A percentile compares a stretch with the other conserved stretches of the same genome.
These are phyloP conservation scores for Cosmopolites sordidus DNA, from an alignment of 2,888 invertebrate species.

Conservation along the genomic window DNA sequence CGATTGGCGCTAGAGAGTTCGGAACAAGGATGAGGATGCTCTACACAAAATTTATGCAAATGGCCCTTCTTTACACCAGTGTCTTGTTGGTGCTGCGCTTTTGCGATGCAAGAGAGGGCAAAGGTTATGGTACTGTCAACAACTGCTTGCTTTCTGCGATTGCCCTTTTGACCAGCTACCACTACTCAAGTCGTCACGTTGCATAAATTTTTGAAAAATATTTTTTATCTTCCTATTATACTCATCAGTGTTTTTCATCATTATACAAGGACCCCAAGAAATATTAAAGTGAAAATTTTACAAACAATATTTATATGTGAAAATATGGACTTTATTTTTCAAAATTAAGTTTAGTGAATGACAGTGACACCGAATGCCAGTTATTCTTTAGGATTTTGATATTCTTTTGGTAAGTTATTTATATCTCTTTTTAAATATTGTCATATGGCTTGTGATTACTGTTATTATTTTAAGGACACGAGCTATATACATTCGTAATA, in stretches of 20 bases:
- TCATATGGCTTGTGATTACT: conserved; percentile 13
- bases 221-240: background rate
- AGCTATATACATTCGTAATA: conserved; percentile 8
- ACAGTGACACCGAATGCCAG: background rate
- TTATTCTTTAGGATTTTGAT: conserved; percentile 5
- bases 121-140: conserved; percentile 30
- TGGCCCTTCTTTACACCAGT: conserved; percentile 30
- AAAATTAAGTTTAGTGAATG: conserved; percentile 1
- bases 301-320: background rate
- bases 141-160: conserved; percentile 26
- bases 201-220: conserved; percentile 14
- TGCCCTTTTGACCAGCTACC: conserved; percentile 28
- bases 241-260: background rate
- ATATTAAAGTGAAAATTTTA: background rate
- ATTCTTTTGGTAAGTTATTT: conserved; percentile 17
- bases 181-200: conserved; percentile 22
- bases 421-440: background rate
- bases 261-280: background rate
- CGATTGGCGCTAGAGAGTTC: conserved; percentile 22
- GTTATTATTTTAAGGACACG: conserved; percentile 8
- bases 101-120: conserved; percentile 28
- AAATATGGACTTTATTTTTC: background rate
- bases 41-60: conserved; percentile 29
- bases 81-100: conserved; percentile 31
- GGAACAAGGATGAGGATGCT: conserved; percentile 27